Evolutionary conservation across 2,797 vertebrate species (phyloP).

Genomic region (Bovichtus variegatus): DNA sequence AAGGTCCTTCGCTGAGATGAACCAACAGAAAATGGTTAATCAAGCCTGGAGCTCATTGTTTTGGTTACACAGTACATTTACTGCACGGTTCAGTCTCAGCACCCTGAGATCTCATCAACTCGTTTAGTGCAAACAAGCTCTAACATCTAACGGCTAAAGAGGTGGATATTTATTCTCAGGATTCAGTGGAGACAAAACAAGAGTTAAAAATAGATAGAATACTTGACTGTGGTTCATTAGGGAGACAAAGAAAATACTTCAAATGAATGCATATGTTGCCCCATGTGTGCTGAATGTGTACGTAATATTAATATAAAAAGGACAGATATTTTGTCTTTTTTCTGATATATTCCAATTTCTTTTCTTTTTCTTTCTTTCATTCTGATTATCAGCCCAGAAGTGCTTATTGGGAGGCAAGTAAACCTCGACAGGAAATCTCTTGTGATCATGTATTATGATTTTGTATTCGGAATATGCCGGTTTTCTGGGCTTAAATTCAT

Average conservation of each 20-base stretch:
- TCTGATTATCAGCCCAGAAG: neutral
- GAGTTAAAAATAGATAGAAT: neutral
- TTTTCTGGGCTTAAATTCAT: neutral
- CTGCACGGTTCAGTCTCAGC: neutral
- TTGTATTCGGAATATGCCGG: neutral
- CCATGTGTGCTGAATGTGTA: no score
- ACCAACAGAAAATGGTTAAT: neutral
- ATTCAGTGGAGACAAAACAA: neutral
- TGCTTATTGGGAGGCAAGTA: neutral
- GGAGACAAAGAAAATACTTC: neutral
- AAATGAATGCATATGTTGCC: neutral
- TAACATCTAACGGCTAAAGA: neutral
- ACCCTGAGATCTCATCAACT: neutral
- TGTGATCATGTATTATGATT: neutral
- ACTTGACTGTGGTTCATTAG: neutral
- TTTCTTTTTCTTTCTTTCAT: neutral
- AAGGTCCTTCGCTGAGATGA: neutral
- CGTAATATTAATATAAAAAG: no score
- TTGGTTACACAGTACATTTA: neutral
- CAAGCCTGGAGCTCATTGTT: neutral
- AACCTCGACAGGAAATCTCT: neutral
- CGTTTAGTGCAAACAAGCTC: neutral
- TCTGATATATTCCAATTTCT: neutral
- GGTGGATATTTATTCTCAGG: no score
- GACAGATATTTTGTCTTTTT: neutral